Evolutionary conservation across 92 coral and sea anemone genomes (phyloP).

Genomic region (Porites divaricata): DNA sequence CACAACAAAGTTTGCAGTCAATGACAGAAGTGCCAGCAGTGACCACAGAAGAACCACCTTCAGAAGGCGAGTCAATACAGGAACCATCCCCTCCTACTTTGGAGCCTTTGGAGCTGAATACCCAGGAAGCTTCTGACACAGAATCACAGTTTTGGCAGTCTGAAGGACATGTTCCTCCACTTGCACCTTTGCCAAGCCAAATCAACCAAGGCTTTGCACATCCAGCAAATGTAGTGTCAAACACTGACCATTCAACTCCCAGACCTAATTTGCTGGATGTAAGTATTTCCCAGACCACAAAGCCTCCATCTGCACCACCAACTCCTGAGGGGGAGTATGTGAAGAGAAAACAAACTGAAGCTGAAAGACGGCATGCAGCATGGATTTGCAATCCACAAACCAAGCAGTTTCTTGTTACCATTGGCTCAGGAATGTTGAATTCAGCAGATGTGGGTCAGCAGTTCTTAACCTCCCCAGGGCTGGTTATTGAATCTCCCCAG

Average conservation of each 20-base stretch:
- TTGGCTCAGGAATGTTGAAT: constrained; percentile 88
- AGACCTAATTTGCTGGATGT: constrained; percentile 7
- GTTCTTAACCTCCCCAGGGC: constrained; percentile 85
- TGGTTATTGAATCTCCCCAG: constrained; percentile 80
- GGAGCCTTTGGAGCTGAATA: constrained; percentile 4
- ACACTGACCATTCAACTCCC: neutral
- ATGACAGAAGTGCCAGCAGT: neutral
- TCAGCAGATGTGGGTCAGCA: constrained; percentile 83
- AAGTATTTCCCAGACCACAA: neutral
- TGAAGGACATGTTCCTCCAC: neutral
- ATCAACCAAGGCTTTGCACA: neutral
- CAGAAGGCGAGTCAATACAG: constrained; percentile 32
- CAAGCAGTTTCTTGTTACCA: constrained; percentile 75
- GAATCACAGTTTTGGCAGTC: neutral
- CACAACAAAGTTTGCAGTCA: constrained; percentile 16
- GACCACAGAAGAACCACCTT: constrained; percentile 17
- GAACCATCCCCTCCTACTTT: constrained; percentile 28
- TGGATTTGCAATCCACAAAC: constrained; percentile 87
- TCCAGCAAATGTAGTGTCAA: constrained; percentile 2
- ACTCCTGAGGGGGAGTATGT: constrained; percentile 78
- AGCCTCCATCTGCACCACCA: constrained; percentile 61
- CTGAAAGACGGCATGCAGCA: constrained; percentile 65
- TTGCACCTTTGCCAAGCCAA: constrained; percentile 20
- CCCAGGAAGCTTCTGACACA: constrained; percentile 3
- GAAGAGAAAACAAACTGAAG: constrained; percentile 76